Evolutionary conservation across 2,797 vertebrate genomes (phyloP).

Genomic region (Tarsius wallacei): DNA sequence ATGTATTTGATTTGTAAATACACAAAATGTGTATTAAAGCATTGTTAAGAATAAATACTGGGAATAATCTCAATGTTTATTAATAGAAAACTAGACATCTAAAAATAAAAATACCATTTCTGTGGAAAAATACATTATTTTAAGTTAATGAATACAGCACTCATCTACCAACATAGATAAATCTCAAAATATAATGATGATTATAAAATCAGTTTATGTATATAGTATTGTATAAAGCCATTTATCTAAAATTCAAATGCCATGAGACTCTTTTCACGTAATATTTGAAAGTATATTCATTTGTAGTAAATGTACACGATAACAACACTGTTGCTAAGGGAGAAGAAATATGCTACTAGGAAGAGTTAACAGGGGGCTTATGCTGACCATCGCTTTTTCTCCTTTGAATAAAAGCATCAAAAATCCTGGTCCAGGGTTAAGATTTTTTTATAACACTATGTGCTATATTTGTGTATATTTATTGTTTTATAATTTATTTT

Average conservation of each 20-base stretch:
- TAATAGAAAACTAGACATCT: neutral
- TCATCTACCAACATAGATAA: neutral
- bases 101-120: neutral
- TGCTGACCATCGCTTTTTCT: accelerated
- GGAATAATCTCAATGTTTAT: neutral
- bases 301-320: neutral
- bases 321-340: neutral
- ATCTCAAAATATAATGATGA: neutral
- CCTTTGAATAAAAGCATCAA: neutral
- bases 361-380: neutral
- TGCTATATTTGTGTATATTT: neutral
- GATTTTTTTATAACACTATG: neutral
- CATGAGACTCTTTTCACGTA: neutral
- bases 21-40: neutral
- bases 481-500: neutral
- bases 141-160: neutral
- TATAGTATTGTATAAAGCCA: neutral
- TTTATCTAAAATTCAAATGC: neutral
- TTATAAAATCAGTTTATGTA: neutral
- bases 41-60: neutral
- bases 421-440: neutral
- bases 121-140: neutral
- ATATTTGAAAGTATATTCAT: neutral
- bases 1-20: neutral
- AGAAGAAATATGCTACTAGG: neutral